phyloP scores from a whole-genome alignment of 2,888 invertebrate species.

The Dione juno region DNA sequence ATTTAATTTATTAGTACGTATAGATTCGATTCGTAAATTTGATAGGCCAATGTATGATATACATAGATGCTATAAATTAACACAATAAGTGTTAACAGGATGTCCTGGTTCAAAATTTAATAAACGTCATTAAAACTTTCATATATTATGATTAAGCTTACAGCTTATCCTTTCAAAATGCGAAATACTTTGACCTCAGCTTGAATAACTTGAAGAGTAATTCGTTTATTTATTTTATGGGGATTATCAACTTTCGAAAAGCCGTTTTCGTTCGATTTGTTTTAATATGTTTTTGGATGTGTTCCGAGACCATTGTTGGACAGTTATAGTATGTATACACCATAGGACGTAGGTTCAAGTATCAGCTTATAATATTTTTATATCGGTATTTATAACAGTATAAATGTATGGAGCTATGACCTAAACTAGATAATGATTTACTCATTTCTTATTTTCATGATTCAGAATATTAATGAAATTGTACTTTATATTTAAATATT shows the following conservation, averaged over 20 bases:
- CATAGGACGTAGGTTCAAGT: neutral
- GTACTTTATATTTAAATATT: neutral
- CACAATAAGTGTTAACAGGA: neutral
- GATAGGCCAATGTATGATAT: no score
- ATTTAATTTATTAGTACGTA: no score
- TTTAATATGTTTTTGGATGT: neutral
- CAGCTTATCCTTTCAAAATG: constrained; percentile 16
- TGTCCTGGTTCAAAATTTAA: neutral
- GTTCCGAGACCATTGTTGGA: neutral
- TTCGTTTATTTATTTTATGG: constrained; percentile 18
- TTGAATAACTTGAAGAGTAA: neutral
- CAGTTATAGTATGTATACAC: neutral
- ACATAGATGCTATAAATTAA: no score
- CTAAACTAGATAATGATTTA: no score
- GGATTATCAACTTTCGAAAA: constrained; percentile 12
- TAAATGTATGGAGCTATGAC: no score
- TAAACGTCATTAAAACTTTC: constrained; percentile 6
- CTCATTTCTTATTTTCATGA: neutral
- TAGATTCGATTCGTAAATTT: no score
- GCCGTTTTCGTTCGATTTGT: neutral
- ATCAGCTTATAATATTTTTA: neutral
- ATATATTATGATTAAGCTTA: neutral
- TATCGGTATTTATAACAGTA: neutral
- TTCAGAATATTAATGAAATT: neutral
- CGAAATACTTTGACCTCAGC: constrained; percentile 1